Conservation (phyloP, 2,113 vertebrate species). For the Platichthys stellatus region DNA sequence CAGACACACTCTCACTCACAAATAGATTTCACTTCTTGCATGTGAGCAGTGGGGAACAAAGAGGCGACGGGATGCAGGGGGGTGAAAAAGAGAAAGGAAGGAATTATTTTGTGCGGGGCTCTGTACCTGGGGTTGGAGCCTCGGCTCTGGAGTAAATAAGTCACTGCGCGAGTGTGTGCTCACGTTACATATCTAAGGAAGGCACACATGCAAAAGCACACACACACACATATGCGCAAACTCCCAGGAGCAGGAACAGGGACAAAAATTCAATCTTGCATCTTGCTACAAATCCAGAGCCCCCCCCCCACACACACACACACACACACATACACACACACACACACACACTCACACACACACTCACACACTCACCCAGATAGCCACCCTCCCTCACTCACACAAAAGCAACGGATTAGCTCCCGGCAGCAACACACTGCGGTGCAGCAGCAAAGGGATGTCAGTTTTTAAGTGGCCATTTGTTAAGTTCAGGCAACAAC, state of each 20-base stretch:
- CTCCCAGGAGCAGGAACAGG: constrained; percentile 33
- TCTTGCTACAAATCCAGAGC: constrained; percentile 59
- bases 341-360: constrained; percentile 18
- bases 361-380: constrained; percentile 53
- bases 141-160: constrained; percentile 80
- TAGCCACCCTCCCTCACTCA: too few species aligned
- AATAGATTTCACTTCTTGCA: constrained; percentile 70
- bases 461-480: too few species aligned
- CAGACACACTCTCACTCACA: constrained; percentile 60
- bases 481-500: too few species aligned
- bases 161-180: constrained; percentile 64
- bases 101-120: constrained; percentile 76
- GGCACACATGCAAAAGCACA: constrained; percentile 17
- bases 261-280: constrained; percentile 70
- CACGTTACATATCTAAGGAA: constrained; percentile 48
- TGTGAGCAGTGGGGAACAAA: constrained; percentile 74
- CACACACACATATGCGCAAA: constrained; percentile 30
- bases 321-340: constrained; percentile 23
- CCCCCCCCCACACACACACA: constrained; percentile 8
- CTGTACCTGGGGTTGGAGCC: constrained; percentile 74
- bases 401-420: too few species aligned
- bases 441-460: too few species aligned
- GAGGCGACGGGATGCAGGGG: constrained; percentile 58
- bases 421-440: too few species aligned
- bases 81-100: constrained; percentile 69